These are phyloP conservation scores for Zenarchopterus dispar DNA, from an alignment of 2,797 vertebrate species.

Conservation along the genomic window DNA sequence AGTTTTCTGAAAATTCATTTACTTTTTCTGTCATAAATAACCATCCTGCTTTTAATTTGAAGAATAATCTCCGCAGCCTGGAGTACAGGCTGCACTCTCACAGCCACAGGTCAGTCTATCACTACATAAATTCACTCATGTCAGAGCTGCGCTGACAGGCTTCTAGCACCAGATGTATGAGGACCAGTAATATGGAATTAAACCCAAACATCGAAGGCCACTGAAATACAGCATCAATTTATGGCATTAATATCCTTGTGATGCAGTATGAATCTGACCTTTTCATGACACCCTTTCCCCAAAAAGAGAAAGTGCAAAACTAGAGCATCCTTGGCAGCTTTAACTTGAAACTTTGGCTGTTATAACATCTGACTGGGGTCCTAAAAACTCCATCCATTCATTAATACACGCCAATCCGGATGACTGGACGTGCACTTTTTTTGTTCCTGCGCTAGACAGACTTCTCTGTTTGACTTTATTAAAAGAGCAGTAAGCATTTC, in stretches of 20 bases:
- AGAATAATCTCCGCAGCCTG: slow-evolving; percentile 27
- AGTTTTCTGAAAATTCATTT: slow-evolving; percentile 27
- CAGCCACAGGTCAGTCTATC: slow-evolving; percentile 54
- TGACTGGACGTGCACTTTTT: slow-evolving; percentile 22
- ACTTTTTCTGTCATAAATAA: slow-evolving; percentile 44
- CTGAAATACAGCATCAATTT: slow-evolving; percentile 16
- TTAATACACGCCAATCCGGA: slow-evolving; percentile 8
- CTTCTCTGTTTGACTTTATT: too few relatives aligned
- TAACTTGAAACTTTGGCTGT: slow-evolving; percentile 10
- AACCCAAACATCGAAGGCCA: slow-evolving; percentile 15
- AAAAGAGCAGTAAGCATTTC: too few relatives aligned
- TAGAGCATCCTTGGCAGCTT: slow-evolving; percentile 24
- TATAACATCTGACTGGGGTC: too few relatives aligned
- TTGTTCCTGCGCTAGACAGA: not conserved
- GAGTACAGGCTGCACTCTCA: slow-evolving; percentile 26
- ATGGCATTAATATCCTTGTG: slow-evolving; percentile 1
- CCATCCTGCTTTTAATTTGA: slow-evolving; percentile 49
- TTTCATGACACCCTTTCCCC: not conserved
- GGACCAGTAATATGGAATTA: slow-evolving; percentile 23
- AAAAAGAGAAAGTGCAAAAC: slow-evolving; percentile 13
- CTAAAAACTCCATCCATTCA: slow-evolving; percentile 8
- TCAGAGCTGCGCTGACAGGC: slow-evolving; percentile 25
- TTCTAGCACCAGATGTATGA: slow-evolving; percentile 22
- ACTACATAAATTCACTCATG: slow-evolving; percentile 53
- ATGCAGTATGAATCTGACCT: slow-evolving; percentile 22